Evolutionary conservation across 2,113 vertebrate genomes (phyloP).

Genomic region (Leucosticte australis): DNA sequence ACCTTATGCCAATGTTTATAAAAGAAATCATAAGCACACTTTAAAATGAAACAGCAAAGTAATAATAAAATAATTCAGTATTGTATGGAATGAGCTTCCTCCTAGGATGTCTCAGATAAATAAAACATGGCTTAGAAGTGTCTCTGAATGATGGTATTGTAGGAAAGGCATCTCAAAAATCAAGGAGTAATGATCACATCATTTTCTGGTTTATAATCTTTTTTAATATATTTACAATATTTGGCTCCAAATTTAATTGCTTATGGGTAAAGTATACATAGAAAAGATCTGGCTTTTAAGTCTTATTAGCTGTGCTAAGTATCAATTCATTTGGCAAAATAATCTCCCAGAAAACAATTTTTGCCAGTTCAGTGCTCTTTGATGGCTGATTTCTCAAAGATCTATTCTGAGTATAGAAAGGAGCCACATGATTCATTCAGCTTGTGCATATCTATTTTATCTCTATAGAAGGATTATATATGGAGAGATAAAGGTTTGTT

Average conservation of each 20-base stretch:
- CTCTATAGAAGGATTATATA: conserved; percentile 34
- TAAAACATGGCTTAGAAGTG: conserved; percentile 32
- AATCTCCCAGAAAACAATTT: conserved; percentile 21
- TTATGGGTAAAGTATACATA: not conserved
- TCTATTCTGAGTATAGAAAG: conserved; percentile 43
- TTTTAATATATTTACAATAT: not conserved
- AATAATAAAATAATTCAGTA: conserved; percentile 52
- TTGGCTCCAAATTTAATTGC: not conserved
- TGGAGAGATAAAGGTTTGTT: conserved; percentile 64
- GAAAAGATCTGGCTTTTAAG: not conserved
- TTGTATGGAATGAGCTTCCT: not conserved
- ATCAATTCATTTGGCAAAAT: conserved; percentile 41
- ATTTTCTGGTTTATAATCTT: not conserved
- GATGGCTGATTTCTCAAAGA: conserved; percentile 50
- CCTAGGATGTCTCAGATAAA: conserved; percentile 21
- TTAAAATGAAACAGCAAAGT: conserved; percentile 30
- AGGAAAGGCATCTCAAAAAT: not conserved
- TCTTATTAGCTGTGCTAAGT: conserved; percentile 6
- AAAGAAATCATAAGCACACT: not conserved
- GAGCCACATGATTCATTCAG: conserved; percentile 50
- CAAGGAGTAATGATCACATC: not conserved
- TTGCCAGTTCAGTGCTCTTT: conserved; percentile 20
- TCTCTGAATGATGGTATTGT: conserved; percentile 39
- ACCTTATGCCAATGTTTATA: not conserved
- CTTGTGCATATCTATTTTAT: conserved; percentile 55